Evolutionary conservation across 2,888 invertebrate genomes (phyloP).

Genomic region (Drosophila macrospina): DNA sequence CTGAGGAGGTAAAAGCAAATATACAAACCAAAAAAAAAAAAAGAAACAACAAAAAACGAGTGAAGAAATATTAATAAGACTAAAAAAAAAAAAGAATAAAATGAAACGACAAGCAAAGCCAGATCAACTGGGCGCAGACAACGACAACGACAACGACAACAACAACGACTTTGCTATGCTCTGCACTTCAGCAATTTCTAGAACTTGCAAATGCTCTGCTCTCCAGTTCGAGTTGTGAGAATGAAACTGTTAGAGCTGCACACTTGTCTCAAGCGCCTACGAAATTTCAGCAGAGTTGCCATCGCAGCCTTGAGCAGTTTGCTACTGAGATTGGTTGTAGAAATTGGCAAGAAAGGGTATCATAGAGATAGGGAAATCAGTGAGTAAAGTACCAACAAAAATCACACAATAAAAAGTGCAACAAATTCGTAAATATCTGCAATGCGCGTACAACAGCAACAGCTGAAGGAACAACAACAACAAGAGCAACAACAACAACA

Average conservation of each 20-base stretch:
- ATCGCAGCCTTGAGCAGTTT: not conserved
- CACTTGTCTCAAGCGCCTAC: not conserved
- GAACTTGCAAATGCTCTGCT: not conserved
- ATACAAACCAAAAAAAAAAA: not conserved
- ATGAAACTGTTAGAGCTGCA: not conserved
- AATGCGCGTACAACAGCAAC: conserved; percentile 7
- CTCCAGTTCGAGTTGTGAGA: not conserved
- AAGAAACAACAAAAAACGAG: not conserved
- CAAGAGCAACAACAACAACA: not conserved
- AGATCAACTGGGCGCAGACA: conserved; percentile 21
- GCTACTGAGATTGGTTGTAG: not conserved
- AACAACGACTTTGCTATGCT: conserved; percentile 33
- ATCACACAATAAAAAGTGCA: conserved; percentile 64
- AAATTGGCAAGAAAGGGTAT: not conserved
- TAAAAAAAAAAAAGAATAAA: conserved; percentile 8
- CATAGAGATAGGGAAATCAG: not conserved
- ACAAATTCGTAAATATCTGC: conserved; percentile 64
- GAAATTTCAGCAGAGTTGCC: not conserved
- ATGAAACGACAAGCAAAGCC: not conserved
- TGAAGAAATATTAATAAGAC: conserved; percentile 1
- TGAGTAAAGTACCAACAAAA: conserved; percentile 13
- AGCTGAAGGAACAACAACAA: conserved; percentile 3
- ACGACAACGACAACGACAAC: conserved; percentile 37
- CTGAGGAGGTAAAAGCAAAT: conserved; percentile 19
- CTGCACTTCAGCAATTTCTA: conserved; percentile 14